These are phyloP conservation scores for Agraylea sexmaculata DNA, from an alignment of 1,140 invertebrate genomes.

Conservation along the genomic window DNA sequence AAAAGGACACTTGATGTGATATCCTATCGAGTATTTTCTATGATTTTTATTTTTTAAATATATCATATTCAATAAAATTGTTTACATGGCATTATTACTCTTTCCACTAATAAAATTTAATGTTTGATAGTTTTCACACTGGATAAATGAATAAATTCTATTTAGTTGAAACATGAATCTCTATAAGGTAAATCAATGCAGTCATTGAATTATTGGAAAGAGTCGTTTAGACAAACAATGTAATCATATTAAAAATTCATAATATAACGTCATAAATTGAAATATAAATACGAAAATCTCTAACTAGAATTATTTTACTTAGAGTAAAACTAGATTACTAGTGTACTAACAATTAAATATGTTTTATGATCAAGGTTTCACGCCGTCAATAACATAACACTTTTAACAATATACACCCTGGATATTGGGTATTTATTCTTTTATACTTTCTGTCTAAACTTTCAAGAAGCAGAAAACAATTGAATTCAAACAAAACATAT, in stretches of 20 bases:
- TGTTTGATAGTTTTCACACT: slow-evolving; percentile 9
- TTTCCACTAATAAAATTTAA: slow-evolving; percentile 8
- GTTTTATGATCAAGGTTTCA: too few relatives aligned
- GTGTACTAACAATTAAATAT: too few relatives aligned
- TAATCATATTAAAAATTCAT: slow-evolving; percentile 1
- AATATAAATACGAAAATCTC: slow-evolving; percentile 23
- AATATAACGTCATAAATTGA: slow-evolving; percentile 12
- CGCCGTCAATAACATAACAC: too few relatives aligned
- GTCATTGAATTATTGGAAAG: slow-evolving; percentile 2
- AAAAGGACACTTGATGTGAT: slow-evolving; percentile 22
- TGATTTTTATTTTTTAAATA: not conserved
- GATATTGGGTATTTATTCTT: slow-evolving; percentile 4
- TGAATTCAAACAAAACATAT: slow-evolving; percentile 7
- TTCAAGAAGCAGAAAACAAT: slow-evolving; percentile 21
- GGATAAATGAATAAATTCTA: slow-evolving; percentile 10
- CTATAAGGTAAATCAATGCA: slow-evolving; percentile 5
- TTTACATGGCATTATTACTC: slow-evolving; percentile 15
- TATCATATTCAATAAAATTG: slow-evolving; percentile 10
- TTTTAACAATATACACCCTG: slow-evolving; percentile 4
- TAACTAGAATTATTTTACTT: slow-evolving; percentile 22
- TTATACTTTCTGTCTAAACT: slow-evolving; percentile 12
- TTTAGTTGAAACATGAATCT: slow-evolving; percentile 3
- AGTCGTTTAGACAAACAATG: too few relatives aligned
- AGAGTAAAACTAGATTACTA: slow-evolving; percentile 21
- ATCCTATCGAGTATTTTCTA: slow-evolving; percentile 20